phyloP scores from a whole-genome alignment of 2,888 invertebrate genomes.

The Xanthia icteritia region DNA sequence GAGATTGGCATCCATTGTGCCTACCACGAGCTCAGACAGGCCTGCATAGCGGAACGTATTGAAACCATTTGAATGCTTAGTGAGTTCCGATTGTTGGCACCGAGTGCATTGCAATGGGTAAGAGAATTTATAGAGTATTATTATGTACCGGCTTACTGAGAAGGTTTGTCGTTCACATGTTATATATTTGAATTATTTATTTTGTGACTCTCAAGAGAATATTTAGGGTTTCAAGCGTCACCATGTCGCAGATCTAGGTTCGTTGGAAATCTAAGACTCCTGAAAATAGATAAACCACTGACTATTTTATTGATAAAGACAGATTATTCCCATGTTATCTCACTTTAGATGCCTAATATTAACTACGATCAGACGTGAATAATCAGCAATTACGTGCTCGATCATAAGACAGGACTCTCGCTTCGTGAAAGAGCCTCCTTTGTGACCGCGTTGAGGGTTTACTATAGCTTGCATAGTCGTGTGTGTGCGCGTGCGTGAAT shows the following conservation, averaged over 20 bases:
- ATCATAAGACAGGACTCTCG: constrained; percentile 62
- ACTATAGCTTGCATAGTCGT: constrained; percentile 41
- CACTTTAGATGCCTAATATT: not conserved
- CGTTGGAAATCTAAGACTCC: not conserved
- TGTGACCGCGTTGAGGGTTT: constrained; percentile 64
- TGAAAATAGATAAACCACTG: not conserved
- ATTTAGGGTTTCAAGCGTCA: not conserved
- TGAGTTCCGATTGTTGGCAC: constrained; percentile 80
- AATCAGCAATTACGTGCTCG: constrained; percentile 61
- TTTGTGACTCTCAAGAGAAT: constrained; percentile 5
- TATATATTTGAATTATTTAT: constrained; percentile 17
- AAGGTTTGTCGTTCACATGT: constrained; percentile 16
- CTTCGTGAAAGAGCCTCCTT: constrained; percentile 68
- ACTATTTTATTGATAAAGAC: not conserved
- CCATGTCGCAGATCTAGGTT: not conserved
- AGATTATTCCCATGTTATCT: not conserved
- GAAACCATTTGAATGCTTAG: constrained; percentile 85
- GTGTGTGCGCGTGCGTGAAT: constrained; percentile 64
- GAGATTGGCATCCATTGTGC: constrained; percentile 88
- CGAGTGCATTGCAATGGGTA: constrained; percentile 65
- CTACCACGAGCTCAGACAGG: constrained; percentile 71
- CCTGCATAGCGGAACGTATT: constrained; percentile 79
- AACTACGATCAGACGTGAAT: constrained; percentile 32
- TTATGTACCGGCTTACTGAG: constrained; percentile 52
- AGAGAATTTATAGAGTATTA: constrained; percentile 64